Evolutionary conservation across 2,888 invertebrate species (phyloP), one percentile per base, ranked within the genome.

Genomic region (Drosophila paranaensis): DNA sequence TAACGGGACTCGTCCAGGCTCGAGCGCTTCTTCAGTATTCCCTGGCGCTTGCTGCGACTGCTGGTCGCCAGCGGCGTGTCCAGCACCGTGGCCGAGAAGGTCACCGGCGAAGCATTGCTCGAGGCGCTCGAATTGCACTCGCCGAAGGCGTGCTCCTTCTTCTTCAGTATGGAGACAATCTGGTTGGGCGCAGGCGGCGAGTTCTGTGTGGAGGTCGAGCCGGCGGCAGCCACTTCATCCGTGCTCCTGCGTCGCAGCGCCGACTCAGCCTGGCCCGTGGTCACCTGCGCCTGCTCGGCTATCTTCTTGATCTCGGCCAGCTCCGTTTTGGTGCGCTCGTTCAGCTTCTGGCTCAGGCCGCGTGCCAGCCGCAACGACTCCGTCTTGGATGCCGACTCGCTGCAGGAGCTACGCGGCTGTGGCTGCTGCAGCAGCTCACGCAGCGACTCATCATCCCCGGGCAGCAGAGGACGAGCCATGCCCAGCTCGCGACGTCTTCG

Each of bases 21-120:
- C 64, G 96, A 95, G 39, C 97, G 95, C 93, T 97, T 97, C 92
- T 97, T 97, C 75, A 97, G 93, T 90, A 97, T 97, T 51, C 97
- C 97, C 91, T 96, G 96, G 61, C 95, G 95, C 77, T 95, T 90
- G 64, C 94, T 94, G 37, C 82, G 72, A 2, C 74, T 62, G 2
- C 68, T 62, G 3, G 66, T 74, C 1, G 84, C 67, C 30, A 84
- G 39, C 6, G 95, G 94, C 16, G 95, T 94, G 88, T 96, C 96
- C 54, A 96, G 93, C 62, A 96, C 96, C 88, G 94, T 96, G 1
- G 96, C 96, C 9, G 96, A 96, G 93, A 96, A 96, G n/a, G 96
- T 96, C 6, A 96, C 96, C 11, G 96, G 96, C 30, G 96, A 95
- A 30, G 94, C 93, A 82, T 94, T 94, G 89, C 94, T 94, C 4